These are phyloP conservation scores for Saxidomus purpurata DNA, from an alignment of 1,140 invertebrate species.

Conservation along the genomic window DNA sequence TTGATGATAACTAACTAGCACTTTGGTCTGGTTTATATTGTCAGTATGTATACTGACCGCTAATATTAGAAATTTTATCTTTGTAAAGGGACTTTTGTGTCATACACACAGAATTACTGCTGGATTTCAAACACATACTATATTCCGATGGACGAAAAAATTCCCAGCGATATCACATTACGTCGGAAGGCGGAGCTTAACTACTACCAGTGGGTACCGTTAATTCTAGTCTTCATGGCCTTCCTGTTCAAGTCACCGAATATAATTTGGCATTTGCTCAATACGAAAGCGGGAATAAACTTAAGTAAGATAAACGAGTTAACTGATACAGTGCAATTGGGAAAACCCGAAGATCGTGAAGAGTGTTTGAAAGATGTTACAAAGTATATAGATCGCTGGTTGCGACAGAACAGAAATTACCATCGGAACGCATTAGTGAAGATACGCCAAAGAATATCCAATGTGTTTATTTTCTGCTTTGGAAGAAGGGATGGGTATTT, in stretches of 20 bases:
- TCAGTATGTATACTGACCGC: no score
- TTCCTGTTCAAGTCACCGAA: constrained; percentile 86
- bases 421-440: constrained; percentile 72
- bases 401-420: constrained; percentile 78
- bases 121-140: constrained; percentile 98
- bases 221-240: constrained; percentile 87
- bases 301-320: constrained; percentile 73
- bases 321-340: constrained; percentile 68
- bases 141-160: constrained; percentile 74
- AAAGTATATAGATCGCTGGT: constrained; percentile 78
- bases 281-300: constrained; percentile 75
- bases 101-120: constrained; percentile 94
- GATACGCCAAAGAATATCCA: constrained; percentile 74
- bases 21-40: no score
- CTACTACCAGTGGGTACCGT: constrained; percentile 88
- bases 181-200: constrained; percentile 74
- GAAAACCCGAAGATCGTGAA: constrained; percentile 71
- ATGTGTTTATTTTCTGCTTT: constrained; percentile 80
- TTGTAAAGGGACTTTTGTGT: constrained; percentile 77
- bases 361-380: constrained; percentile 77
- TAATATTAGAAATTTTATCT: no score
- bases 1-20: no score
- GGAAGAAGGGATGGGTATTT: constrained; percentile 87
- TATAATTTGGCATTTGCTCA: constrained; percentile 86
- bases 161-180: constrained; percentile 74